Percentiles rank a stretch among this genome's conserved stretches.
These are phyloP conservation scores for Thunnus maccoyii DNA, from an alignment of 2,113 vertebrate species.

Conservation along the genomic window DNA sequence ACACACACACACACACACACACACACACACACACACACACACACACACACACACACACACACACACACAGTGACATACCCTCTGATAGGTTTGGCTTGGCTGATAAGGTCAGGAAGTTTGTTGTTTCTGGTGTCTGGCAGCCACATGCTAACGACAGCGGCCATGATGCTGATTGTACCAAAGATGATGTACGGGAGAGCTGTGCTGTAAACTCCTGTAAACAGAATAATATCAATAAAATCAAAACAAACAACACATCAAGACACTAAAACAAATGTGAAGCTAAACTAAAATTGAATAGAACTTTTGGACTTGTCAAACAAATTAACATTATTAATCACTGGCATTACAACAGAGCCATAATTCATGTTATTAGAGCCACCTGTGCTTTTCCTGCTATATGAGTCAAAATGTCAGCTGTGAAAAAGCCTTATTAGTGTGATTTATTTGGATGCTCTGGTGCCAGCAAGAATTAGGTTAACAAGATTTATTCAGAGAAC, in stretches of 20 bases:
- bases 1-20: background rate
- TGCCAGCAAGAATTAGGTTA: background rate
- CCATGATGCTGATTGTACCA: conserved; percentile 53
- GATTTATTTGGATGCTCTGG: background rate
- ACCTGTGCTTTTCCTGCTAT: background rate
- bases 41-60: background rate
- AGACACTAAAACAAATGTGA: no score
- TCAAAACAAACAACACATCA: background rate
- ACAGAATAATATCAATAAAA: background rate
- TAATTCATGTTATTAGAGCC: background rate
- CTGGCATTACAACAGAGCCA: background rate
- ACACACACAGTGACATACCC: conserved; percentile 34
- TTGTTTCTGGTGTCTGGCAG: conserved; percentile 73
- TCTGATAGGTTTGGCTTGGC: conserved; percentile 58
- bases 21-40: background rate
- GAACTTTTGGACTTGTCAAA: no score
- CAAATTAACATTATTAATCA: no score
- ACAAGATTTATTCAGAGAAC: no score
- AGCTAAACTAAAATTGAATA: no score
- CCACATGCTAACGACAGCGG: conserved; percentile 51
- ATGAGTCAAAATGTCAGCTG: background rate
- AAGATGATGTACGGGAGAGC: conserved; percentile 66
- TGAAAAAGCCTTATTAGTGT: background rate
- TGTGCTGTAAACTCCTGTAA: conserved; percentile 54
- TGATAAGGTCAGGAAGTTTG: conserved; percentile 68